Base-by-base conservation (phyloP, 2,113 vertebrate genomes). In the Dissostichus mawsoni region DNA sequence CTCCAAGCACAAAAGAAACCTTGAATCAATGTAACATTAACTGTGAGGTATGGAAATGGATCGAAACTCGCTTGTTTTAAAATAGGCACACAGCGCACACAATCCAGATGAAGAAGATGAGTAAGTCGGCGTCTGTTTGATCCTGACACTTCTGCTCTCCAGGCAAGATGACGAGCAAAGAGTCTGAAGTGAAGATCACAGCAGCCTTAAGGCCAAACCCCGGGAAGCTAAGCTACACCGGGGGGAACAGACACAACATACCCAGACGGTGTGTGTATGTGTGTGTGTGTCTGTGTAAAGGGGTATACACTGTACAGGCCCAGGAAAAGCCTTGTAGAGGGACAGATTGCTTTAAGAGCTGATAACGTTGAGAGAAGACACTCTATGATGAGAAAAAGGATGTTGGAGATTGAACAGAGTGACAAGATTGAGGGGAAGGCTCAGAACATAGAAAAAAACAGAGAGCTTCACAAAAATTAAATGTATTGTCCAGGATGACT, bases 351-450 rank as follows among this genome's bases (percentile, higher is more conserved):
- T 84, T 72, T 11, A 68, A 25, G 45, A 20, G 53, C 47, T 52
- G 58, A 88, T 82, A 69, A 76, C 45, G 78, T 59, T 70, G 18
- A 78, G 82, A 83, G 74, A 51, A 79, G 50, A 82, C 29, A 76
- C 57, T 67, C 57, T 82, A 48, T 74, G 83, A 89, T 85, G 73
- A 80, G 33, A 71, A 85, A 83, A 85, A 25, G 13, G 52, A 51
- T 71, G 45, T 48, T 76, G 23, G 57, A 65, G 69, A 76, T 72
- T 59, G 47, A 47, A 77, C 41, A 66, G n/a, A 66, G 69, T 33
- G 53, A 70, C 59, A 76, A 74, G 76, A 70, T 65, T 36, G 0
- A 45, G 50, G 17, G 44, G 18, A 59, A 69, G 50, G 1, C 10
- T 65, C 20, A 25, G 64, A 80, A 75, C 13, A 74, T 52, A 47